phyloP scores from a whole-genome alignment of 2,888 invertebrate species.

The Eutolmus rufibarbis region DNA sequence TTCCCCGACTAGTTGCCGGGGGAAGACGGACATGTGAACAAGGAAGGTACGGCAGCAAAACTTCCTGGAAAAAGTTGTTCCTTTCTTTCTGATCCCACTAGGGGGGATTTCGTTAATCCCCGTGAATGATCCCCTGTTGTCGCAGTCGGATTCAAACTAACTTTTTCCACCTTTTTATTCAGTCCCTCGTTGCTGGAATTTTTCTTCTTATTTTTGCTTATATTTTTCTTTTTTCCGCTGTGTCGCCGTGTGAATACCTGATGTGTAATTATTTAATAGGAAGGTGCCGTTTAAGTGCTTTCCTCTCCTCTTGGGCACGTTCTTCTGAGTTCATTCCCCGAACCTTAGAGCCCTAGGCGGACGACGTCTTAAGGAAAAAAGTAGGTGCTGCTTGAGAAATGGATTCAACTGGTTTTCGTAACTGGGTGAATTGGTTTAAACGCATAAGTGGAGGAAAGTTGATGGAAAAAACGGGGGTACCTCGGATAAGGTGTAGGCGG shows the following conservation, averaged over 20 bases:
- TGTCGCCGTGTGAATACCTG: slow-evolving; percentile 7
- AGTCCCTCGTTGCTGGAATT: not conserved
- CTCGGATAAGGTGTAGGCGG: not conserved
- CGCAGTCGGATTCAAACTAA: not conserved
- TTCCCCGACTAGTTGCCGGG: not conserved
- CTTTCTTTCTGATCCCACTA: slow-evolving; percentile 8
- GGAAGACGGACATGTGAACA: not conserved
- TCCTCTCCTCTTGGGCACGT: not conserved
- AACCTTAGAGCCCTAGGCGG: not conserved
- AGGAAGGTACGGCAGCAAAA: not conserved
- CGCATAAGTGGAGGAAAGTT: not conserved
- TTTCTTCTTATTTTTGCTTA: not conserved
- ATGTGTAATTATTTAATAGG: not conserved
- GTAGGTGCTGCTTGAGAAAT: not conserved
- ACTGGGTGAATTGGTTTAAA: not conserved
- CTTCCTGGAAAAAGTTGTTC: not conserved
- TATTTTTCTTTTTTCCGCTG: not conserved
- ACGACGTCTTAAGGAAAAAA: not conserved
- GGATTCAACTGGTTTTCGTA: not conserved
- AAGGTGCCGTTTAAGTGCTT: not conserved
- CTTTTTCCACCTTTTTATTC: not conserved
- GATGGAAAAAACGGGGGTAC: not conserved
- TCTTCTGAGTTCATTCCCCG: not conserved
- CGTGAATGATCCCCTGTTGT: slow-evolving; percentile 16
- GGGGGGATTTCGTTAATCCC: slow-evolving; percentile 19